Evolutionary conservation across 2,113 vertebrate species (phyloP).

Genomic region (Cavia aperea): DNA sequence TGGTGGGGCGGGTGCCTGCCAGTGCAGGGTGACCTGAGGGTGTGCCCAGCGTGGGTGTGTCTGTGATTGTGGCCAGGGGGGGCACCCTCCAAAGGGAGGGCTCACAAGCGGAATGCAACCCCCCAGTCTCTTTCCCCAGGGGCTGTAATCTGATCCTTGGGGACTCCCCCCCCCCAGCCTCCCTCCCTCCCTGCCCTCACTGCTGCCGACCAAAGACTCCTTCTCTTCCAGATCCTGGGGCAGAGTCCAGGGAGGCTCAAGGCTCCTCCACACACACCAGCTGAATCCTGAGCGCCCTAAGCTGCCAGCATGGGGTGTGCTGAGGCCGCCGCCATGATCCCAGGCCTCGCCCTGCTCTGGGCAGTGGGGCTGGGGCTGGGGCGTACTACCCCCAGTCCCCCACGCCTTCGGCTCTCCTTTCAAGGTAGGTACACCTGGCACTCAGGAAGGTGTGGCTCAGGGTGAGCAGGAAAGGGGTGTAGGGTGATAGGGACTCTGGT

Average conservation of each 20-base stretch:
- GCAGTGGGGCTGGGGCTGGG: conserved; percentile 11
- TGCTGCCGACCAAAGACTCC: conserved; percentile 22
- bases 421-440: conserved; percentile 66
- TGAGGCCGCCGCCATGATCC: conserved; percentile 61
- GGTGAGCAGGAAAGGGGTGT: not conserved
- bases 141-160: conserved; percentile 70
- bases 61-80: conserved; percentile 62
- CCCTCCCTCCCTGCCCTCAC: not conserved
- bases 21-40: conserved; percentile 57
- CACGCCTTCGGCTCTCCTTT: conserved; percentile 71
- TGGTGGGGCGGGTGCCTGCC: conserved; percentile 56
- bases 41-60: conserved; percentile 68
- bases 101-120: conserved; percentile 61
- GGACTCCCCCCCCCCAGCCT: conserved; percentile 54
- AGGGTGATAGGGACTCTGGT: not conserved
- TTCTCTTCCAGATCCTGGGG: conserved; percentile 64
- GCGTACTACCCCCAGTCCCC: conserved; percentile 27
- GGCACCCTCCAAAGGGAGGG: conserved; percentile 41
- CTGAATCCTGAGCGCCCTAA: conserved; percentile 57
- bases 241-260: conserved; percentile 66
- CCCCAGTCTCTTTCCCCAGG: conserved; percentile 61
- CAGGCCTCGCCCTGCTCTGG: conserved; percentile 62
- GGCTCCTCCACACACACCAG: conserved; percentile 45
- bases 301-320: conserved; percentile 50
- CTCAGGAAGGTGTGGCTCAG: not conserved